Conservation (phyloP, 2,797 vertebrate genomes). For the Pteropus rufus region DNA sequence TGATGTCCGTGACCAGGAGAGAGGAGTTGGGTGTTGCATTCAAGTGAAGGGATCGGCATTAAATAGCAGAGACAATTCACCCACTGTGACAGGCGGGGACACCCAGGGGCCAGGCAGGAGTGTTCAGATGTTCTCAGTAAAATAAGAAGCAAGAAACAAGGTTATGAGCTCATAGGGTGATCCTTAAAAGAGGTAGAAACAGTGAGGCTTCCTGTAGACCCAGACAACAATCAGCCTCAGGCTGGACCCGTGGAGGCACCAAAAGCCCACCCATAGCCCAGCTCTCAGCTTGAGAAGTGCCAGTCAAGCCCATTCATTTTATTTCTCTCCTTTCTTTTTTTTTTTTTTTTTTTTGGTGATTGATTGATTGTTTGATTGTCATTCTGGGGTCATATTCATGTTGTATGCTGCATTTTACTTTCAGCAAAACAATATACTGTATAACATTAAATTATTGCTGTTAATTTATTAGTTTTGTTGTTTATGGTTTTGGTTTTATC, state of each 20-base stretch:
- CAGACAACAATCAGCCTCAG: fast-evolving
- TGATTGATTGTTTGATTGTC: not conserved
- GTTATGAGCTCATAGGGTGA: not conserved
- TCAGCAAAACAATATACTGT: not conserved
- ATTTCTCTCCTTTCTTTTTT: not conserved
- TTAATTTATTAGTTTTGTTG: not conserved
- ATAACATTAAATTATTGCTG: conserved; percentile 5
- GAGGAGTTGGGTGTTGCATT: not conserved
- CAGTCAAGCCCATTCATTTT: not conserved
- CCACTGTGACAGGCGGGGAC: not conserved
- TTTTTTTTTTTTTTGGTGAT: not conserved
- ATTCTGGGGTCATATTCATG: not conserved
- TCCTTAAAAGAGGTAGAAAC: not conserved
- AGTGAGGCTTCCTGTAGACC: not conserved
- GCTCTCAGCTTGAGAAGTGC: not conserved
- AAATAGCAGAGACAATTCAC: not conserved
- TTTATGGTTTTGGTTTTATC: not conserved
- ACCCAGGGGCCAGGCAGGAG: not conserved
- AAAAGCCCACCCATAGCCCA: not conserved
- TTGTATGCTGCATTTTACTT: not conserved
- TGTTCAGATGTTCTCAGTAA: not conserved
- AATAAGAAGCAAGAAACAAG: not conserved
- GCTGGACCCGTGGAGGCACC: not conserved
- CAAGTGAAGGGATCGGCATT: not conserved
- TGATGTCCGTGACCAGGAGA: not conserved